phyloP scores from a whole-genome alignment of 2,113 vertebrate genomes.

The Jaculus jaculus region DNA sequence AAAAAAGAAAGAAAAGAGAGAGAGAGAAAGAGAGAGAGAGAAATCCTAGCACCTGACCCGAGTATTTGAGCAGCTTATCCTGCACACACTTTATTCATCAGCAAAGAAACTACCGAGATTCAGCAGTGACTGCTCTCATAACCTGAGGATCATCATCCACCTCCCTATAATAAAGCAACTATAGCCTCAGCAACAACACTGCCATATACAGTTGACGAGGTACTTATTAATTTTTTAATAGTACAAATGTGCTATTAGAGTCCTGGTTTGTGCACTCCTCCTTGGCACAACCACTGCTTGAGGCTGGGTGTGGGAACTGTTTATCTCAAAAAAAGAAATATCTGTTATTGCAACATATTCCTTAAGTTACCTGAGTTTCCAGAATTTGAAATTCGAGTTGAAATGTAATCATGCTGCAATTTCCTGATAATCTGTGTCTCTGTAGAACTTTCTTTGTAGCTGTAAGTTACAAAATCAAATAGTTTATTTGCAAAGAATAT shows the following conservation, averaged over 20 bases:
- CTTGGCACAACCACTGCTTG: neutral
- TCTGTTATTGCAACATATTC: neutral
- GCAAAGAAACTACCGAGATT: neutral
- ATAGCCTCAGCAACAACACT: neutral
- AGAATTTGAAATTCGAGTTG: constrained; percentile 91
- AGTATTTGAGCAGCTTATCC: too few relatives aligned
- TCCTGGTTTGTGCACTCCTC: neutral
- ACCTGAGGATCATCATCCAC: neutral
- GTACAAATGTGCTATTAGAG: neutral
- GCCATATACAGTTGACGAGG: neutral
- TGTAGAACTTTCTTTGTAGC: constrained; percentile 79
- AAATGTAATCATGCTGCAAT: constrained; percentile 87
- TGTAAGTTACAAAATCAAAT: constrained; percentile 71
- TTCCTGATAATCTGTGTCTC: constrained; percentile 86
- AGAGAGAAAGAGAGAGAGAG: too few relatives aligned
- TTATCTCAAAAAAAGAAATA: constrained; percentile 33
- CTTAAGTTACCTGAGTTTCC: constrained; percentile 87
- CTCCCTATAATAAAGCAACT: neutral
- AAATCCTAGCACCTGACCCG: neutral
- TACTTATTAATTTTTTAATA: neutral
- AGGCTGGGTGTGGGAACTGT: neutral
- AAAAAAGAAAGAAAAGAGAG: too few relatives aligned
- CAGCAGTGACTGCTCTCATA: neutral
- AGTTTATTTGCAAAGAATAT: constrained; percentile 9
- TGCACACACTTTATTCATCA: too few relatives aligned